Base-by-base conservation (phyloP, 2,888 invertebrate genomes). In the Linyphia triangularis region DNA sequence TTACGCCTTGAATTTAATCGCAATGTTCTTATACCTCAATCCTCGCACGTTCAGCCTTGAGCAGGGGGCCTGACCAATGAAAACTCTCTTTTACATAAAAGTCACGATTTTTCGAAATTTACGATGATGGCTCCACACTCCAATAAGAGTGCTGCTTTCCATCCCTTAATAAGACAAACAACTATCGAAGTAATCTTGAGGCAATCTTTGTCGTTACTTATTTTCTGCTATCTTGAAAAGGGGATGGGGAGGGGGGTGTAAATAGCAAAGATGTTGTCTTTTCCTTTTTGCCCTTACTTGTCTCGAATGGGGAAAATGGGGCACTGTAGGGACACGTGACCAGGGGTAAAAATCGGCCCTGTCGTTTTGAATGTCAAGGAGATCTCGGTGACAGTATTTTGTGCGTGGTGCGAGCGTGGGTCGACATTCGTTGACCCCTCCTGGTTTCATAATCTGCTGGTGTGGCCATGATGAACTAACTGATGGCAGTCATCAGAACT, bases 21-120 rank as follows among this genome's bases (percentile, higher is more conserved):
- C 40, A 40, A 40, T 13, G 10, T 40, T 40, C n/a, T n/a, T n/a
- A n/a, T n/a, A n/a, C 16, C 40, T 40, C 0, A 40, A 40, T 40
- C 40, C 40, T 16, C 40, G 9, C 40, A 16, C 40, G 69, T 40
- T 61, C 33, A 33, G 59, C 59, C 75, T 61, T 75, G 59, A 24
- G 22, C 16, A 22, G 75, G 28, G 5, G 26, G 51, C 7, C 33
- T 51, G 77, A 65, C 78, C 85, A 78, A 85, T 85, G 78, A 43
- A 30, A 63, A 70, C 33, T 59, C 37, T 6, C 22, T 70, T 84
- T 30, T n/a, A 37, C 72, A 85, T 72, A 78, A 9, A 19, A 72
- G 63, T 85, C 85, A 85, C 85, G 85, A 78, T 61, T 70, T 40
- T 67, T 24, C 6, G 22, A 40, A 40, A 40, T 84, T 77, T 84